These are phyloP conservation scores for Lissocephala sabroskyi DNA, from an alignment of 2,888 invertebrate species.

Conservation along the genomic window DNA sequence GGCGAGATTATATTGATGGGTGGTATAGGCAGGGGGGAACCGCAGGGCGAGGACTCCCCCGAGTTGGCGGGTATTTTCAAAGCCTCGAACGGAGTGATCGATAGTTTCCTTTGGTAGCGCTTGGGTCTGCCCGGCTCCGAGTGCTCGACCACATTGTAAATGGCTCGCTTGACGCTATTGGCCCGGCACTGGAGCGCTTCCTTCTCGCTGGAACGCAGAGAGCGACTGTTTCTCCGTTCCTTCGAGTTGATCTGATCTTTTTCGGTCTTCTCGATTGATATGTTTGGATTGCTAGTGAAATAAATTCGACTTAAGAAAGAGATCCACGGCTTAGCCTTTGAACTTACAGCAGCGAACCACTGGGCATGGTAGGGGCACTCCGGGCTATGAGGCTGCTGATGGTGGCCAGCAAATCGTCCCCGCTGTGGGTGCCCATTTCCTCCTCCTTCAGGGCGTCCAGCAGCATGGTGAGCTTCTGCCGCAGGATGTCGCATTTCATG, in stretches of 20 bases:
- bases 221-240: constrained; percentile 69
- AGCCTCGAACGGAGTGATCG: constrained; percentile 70
- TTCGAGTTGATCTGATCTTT: constrained; percentile 75
- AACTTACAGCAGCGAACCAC: constrained; percentile 44
- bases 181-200: constrained; percentile 79
- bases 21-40: constrained; percentile 69
- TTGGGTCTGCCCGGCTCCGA: constrained; percentile 77
- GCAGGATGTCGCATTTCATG: constrained; percentile 81
- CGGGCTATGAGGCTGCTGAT: constrained; percentile 63
- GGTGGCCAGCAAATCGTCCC: constrained; percentile 68
- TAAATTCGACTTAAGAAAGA: not conserved
- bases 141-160: constrained; percentile 85
- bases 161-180: constrained; percentile 87
- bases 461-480: constrained; percentile 82
- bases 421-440: constrained; percentile 72
- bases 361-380: constrained; percentile 38
- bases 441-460: constrained; percentile 82
- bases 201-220: constrained; percentile 74
- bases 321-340: too few species aligned
- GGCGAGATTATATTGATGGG: constrained; percentile 71
- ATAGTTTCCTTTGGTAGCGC: constrained; percentile 74
- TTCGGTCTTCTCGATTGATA: constrained; percentile 74
- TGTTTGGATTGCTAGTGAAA: constrained; percentile 65
- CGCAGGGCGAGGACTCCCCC: constrained; percentile 68
- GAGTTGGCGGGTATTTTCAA: constrained; percentile 66